These are phyloP conservation scores for Macrosiphum euphorbiae DNA, from an alignment of 2,888 invertebrate species.

Conservation along the genomic window DNA sequence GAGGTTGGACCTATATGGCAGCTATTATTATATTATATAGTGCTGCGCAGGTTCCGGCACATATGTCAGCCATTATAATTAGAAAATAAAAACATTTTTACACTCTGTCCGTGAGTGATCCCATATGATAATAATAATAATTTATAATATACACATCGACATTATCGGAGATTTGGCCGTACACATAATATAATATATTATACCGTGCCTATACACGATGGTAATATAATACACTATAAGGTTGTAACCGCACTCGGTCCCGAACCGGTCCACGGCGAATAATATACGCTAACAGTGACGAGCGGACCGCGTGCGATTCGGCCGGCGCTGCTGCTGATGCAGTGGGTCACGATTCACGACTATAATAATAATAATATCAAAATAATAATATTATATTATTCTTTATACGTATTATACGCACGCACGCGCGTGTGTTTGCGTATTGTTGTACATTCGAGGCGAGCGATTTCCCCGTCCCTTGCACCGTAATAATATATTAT, in stretches of 20 bases:
- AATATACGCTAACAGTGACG: background rate
- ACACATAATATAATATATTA: background rate
- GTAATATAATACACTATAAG: background rate
- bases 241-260: background rate
- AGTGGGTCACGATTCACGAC: constrained; percentile 53
- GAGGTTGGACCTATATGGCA: background rate
- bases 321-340: background rate
- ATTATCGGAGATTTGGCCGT: constrained; percentile 34
- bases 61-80: constrained; percentile 3
- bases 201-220: background rate
- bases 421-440: background rate
- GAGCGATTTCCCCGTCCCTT: background rate
- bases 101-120: background rate
- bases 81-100: constrained; percentile 5
- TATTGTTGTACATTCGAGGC: background rate
- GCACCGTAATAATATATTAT: too few relatives aligned
- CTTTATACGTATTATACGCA: background rate
- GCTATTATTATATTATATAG: background rate
- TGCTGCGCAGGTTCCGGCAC: background rate
- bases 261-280: background rate
- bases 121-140: background rate
- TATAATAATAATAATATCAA: background rate
- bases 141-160: background rate
- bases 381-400: background rate
- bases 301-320: background rate